Base-by-base conservation (phyloP, 2,113 vertebrate species). In the Columba janthina region DNA sequence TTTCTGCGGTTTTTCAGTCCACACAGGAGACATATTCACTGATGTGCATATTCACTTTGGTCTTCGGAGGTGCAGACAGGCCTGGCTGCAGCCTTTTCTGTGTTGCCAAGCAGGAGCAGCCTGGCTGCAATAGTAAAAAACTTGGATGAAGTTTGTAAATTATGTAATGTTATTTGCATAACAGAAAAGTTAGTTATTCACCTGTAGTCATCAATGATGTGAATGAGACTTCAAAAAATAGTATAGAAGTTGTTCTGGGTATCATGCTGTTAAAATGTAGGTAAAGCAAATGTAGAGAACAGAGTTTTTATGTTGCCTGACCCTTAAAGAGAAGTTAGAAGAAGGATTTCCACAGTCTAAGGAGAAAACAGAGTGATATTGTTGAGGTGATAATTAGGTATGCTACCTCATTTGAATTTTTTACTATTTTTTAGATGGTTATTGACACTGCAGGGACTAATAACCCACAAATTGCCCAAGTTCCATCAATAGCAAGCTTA, bases 391-490 rank as follows among this genome's bases (percentile, higher is more conserved):
- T 34, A 66, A 46, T 85, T 93, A 91, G 20, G 10, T 69, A 36
- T 75, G 19, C 44, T 75, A 29, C 58, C 60, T 94, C 28, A n/a
- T 50, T 53, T 83, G 69, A 82, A 11, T 57, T 84, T 90, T 77
- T 88, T 97, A 66, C 61, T 97, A 42, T 94, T 21, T 95, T 97
- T 91, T 88, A 98, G 98, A 46, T 95, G 62, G 53, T 73, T 94
- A 85, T 58, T 97, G 96, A 93, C 21, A 70, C 77, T 85, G 10
- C 40, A 88, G 60, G 50, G 65, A 91, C 70, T 46, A 93, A 57
- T 24, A 80, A 60, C 26, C 62, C 77, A 94, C 95, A 97, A 85
- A 81, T 32, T 87, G 51, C 66, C 53, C 69, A 93, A 72, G 60
- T 93, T 94, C 60, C 77, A 44, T 64, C 96, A 92, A 42, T 4